These are phyloP conservation scores for Mionectes macconnelli DNA, from an alignment of 2,113 vertebrate genomes.

Conservation along the genomic window DNA sequence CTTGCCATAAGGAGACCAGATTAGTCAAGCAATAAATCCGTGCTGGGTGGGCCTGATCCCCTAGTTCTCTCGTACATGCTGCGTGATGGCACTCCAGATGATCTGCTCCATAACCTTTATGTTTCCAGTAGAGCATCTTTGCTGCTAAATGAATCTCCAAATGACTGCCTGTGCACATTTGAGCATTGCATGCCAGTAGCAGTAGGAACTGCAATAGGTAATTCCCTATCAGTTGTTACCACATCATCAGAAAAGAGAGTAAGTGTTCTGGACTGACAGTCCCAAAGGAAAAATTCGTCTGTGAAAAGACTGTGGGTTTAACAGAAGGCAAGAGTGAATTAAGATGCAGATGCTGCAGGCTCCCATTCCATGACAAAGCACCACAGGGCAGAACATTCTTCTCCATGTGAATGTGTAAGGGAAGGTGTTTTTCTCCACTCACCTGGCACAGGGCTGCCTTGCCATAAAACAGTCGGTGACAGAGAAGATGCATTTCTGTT, in stretches of 20 bases:
- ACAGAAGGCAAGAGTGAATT: background rate
- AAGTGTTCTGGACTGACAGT: background rate
- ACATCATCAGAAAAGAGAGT: background rate
- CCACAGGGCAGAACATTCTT: background rate
- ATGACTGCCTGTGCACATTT: background rate
- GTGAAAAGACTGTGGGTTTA: background rate
- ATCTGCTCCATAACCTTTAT: background rate
- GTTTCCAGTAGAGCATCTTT: background rate
- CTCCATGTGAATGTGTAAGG: background rate
- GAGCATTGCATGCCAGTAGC: background rate
- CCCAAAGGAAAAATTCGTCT: background rate
- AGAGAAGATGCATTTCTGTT: background rate
- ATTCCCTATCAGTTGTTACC: background rate
- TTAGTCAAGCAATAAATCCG: background rate
- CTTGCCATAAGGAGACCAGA: background rate
- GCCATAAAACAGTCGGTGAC: background rate
- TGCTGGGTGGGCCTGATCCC: background rate
- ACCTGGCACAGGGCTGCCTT: background rate
- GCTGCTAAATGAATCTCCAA: background rate
- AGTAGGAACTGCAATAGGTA: background rate
- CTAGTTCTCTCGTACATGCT: background rate
- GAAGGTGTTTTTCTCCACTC: background rate
- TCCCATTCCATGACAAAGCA: fast-evolving
- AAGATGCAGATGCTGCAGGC: background rate
- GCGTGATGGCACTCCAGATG: background rate